Evolutionary conservation across 2,113 vertebrate genomes (phyloP), one percentile per base, ranked within the genome.

Genomic region (Balaeniceps rex): DNA sequence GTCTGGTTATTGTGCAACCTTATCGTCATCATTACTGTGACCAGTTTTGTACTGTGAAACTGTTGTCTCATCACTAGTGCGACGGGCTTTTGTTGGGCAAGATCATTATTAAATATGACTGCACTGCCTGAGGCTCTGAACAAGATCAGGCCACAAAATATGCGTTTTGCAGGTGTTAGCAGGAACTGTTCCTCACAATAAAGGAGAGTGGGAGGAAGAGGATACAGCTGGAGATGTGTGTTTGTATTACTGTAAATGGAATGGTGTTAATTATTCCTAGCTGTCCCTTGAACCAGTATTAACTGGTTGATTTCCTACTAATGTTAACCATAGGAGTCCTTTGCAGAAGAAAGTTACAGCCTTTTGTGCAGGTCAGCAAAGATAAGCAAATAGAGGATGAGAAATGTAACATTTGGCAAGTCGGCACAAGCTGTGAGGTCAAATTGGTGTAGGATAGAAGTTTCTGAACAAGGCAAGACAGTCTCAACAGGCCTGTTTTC

Each of bases 51-150:
- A 10, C 94, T 80, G 44, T 90, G 95, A 90, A 96, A 90, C 92
- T 70, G 11, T 93, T 94, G 86, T 95, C 90, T 97, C 94, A 94
- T 86, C 33, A 10, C 38, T 57, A 55, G 51, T 55, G 60, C 86
- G 88, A 92, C 88, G 75, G 47, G 54, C 40, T 90, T 69, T 42
- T 86, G 64, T 96, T 96, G 82, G 72, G 92, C 82, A 94, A 93
- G 76, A n/a, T 75, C 76, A 14, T 90, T 6, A 78, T 88, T 83
- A 38, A 11, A 46, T 23, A 7, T 94, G 93, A 88, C 29, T 81
- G 93, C 3, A 0, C 76, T 78, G 88, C 96, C 93, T 5, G n/a
- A 26, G 95, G 95, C 85, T 63, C 85, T 47, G 63, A 88, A 66
- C 90, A 19, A 52, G 84, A 58, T 22, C 58, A 93, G 92, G 36